These are phyloP conservation scores for Dione vanillae DNA, from an alignment of 2,888 invertebrate genomes.

Conservation along the genomic window DNA sequence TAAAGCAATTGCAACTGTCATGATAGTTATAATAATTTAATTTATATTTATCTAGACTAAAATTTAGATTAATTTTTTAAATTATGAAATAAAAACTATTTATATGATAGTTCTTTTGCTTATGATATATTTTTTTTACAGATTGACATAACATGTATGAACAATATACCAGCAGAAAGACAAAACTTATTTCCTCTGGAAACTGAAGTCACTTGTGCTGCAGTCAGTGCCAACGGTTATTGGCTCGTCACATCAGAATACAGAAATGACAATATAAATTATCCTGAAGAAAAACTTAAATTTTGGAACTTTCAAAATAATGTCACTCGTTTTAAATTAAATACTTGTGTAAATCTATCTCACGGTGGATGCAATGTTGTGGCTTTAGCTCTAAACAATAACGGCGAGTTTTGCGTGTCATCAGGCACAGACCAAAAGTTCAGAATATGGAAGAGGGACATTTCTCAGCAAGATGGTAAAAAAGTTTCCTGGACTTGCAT, in stretches of 20 bases:
- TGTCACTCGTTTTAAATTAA: slow-evolving; percentile 64
- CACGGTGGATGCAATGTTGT: slow-evolving; percentile 75
- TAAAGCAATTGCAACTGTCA: too few species aligned
- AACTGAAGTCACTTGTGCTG: slow-evolving; percentile 75
- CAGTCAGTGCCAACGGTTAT: slow-evolving; percentile 66
- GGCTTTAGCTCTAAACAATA: slow-evolving; percentile 66
- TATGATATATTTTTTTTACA: slow-evolving; percentile 54
- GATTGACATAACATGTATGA: slow-evolving; percentile 78
- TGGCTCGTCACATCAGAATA: slow-evolving; percentile 79
- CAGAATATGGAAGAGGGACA: slow-evolving; percentile 71
- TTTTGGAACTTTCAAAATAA: slow-evolving; percentile 67
- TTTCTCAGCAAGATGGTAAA: slow-evolving; percentile 52
- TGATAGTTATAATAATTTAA: too few species aligned
- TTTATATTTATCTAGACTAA: too few species aligned
- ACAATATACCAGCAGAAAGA: slow-evolving; percentile 70
- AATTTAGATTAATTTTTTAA: too few species aligned
- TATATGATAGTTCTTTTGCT: background rate
- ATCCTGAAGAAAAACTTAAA: slow-evolving; percentile 76
- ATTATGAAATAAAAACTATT: too few species aligned
- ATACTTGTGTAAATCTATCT: slow-evolving; percentile 74
- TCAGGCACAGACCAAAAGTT: slow-evolving; percentile 76
- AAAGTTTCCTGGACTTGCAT: slow-evolving; percentile 65
- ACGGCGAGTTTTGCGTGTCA: slow-evolving; percentile 73
- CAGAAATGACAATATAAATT: slow-evolving; percentile 71
- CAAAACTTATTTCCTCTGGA: slow-evolving; percentile 74